A percentile compares a stretch with the other conserved stretches of the same genome.
These are phyloP conservation scores for Sebastes vulpes DNA, from an alignment of 2,797 vertebrate species.

Conservation along the genomic window DNA sequence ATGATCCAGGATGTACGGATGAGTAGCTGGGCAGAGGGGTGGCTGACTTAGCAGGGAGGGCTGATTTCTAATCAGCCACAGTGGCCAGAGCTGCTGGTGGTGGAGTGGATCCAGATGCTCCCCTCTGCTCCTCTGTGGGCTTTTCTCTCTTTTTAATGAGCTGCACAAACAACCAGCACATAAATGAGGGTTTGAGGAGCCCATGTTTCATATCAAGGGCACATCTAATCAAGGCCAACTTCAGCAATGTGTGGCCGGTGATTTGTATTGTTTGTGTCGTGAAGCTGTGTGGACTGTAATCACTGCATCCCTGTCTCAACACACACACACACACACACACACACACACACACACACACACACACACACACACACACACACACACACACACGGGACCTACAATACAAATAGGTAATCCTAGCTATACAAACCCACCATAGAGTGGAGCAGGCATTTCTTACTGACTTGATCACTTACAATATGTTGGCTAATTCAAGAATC, in stretches of 20 bases:
- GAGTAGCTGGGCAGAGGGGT: no score
- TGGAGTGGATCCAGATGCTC: constrained; percentile 61
- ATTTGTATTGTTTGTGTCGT: constrained; percentile 37
- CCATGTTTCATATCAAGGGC: constrained; percentile 53
- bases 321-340: background rate
- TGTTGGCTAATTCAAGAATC: background rate
- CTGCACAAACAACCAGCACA: constrained; percentile 48
- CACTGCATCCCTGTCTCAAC: background rate
- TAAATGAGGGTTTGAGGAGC: constrained; percentile 46
- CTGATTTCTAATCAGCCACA: constrained; percentile 1
- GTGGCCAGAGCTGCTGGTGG: constrained; percentile 22
- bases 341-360: background rate
- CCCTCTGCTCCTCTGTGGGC: constrained; percentile 29
- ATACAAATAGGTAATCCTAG: no score
- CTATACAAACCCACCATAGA: no score
- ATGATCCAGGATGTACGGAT: no score
- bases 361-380: background rate
- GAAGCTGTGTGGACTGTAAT: constrained; percentile 17
- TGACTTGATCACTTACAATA: background rate
- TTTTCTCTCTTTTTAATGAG: constrained; percentile 71
- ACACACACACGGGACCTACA: no score
- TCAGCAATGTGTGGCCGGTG: constrained; percentile 9
- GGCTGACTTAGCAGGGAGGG: background rate
- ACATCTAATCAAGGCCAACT: constrained; percentile 48
- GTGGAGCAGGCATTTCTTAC: background rate